phyloP scores from a whole-genome alignment of 2,888 invertebrate species.

The Melieria omissa region DNA sequence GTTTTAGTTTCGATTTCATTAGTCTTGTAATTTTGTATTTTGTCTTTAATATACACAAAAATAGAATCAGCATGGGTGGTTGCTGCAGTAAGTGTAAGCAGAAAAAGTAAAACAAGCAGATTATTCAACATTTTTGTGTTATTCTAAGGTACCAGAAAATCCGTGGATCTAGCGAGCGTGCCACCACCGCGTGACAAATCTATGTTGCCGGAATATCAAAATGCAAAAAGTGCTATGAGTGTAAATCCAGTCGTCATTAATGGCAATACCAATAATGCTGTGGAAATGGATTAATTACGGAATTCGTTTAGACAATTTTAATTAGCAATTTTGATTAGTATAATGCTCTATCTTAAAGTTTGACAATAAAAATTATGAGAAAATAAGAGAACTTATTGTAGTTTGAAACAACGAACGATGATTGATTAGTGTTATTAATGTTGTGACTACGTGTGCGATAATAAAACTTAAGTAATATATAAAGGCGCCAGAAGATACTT shows the following conservation, averaged over 20 bases:
- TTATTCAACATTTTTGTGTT: neutral
- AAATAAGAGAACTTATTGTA: neutral
- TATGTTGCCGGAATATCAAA: constrained; percentile 50
- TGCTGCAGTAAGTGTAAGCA: constrained; percentile 50
- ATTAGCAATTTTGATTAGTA: neutral
- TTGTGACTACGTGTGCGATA: neutral
- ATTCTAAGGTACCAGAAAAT: constrained; percentile 51
- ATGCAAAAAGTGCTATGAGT: constrained; percentile 11
- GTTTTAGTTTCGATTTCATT: no score
- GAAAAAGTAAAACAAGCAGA: neutral
- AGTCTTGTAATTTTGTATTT: no score
- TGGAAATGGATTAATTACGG: constrained; percentile 32
- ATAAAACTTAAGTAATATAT: no score
- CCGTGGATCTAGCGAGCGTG: constrained; percentile 53
- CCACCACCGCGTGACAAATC: constrained; percentile 47
- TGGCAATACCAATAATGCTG: constrained; percentile 46
- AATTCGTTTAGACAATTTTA: neutral
- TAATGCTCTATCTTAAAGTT: neutral
- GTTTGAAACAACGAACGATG: neutral
- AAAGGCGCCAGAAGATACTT: no score
- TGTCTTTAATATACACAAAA: no score
- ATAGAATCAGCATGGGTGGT: constrained; percentile 47
- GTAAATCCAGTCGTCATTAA: neutral
- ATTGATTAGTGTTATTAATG: neutral
- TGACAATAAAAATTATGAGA: neutral